Percentiles rank a stretch among this genome's conserved stretches.
These are phyloP conservation scores for Pyrgilauda ruficollis DNA, from an alignment of 2,113 vertebrate species.

Conservation along the genomic window DNA sequence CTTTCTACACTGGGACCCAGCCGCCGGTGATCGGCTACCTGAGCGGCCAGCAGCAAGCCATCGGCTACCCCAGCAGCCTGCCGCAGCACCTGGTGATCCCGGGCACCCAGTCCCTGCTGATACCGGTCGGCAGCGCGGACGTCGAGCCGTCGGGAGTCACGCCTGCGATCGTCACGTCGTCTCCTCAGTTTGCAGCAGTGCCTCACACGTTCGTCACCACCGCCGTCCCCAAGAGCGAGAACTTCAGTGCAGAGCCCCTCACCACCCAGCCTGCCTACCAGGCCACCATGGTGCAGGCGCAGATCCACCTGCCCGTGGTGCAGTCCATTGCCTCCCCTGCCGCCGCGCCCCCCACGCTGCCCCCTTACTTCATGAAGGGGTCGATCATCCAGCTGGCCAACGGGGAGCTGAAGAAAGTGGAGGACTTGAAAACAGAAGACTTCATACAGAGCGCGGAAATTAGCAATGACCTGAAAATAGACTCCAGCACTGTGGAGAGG, in stretches of 20 bases:
- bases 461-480: conserved; percentile 95
- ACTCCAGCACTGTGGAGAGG: conserved; percentile 97
- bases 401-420: conserved; percentile 95
- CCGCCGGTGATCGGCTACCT: conserved; percentile 91
- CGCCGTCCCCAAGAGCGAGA: conserved; percentile 83
- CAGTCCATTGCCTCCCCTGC: conserved; percentile 76
- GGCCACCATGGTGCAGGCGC: conserved; percentile 88
- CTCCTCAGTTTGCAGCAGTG: conserved; percentile 87
- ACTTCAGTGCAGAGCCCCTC: conserved; percentile 75
- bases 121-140: conserved; percentile 82
- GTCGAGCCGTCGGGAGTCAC: conserved; percentile 77
- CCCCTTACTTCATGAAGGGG: conserved; percentile 96
- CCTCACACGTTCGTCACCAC: conserved; percentile 88
- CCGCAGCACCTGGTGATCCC: conserved; percentile 94
- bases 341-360: conserved; percentile 78
- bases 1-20: conserved; percentile 88
- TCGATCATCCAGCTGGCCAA: conserved; percentile 97
- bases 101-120: conserved; percentile 89
- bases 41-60: conserved; percentile 82
- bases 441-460: conserved; percentile 99
- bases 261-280: conserved; percentile 81
- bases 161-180: conserved; percentile 81
- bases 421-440: conserved; percentile 97
- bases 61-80: conserved; percentile 86
- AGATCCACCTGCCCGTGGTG: conserved; percentile 89